These are phyloP conservation scores for Rhinoptilus africanus DNA, from an alignment of 2,113 vertebrate species.

Conservation along the genomic window DNA sequence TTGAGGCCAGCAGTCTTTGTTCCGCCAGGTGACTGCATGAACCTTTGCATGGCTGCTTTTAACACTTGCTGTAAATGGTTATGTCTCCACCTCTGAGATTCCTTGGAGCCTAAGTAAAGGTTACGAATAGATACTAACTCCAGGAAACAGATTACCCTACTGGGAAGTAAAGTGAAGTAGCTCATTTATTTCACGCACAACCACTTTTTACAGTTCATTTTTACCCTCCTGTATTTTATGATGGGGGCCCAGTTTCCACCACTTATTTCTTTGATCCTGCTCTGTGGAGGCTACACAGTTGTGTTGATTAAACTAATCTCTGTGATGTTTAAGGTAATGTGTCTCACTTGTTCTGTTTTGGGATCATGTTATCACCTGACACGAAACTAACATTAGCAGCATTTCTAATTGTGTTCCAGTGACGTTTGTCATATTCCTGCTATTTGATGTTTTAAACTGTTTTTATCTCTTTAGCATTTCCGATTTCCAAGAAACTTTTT, in stretches of 20 bases:
- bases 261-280: background rate
- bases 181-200: background rate
- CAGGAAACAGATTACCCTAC: background rate
- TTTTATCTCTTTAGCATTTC: background rate
- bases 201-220: background rate
- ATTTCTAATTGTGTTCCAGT: background rate
- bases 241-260: background rate
- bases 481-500: background rate
- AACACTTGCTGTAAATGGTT: background rate
- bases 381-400: background rate
- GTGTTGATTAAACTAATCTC: background rate
- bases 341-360: background rate
- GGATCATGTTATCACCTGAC: background rate
- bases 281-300: background rate
- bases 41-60: background rate
- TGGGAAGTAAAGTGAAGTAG: background rate
- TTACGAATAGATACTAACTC: background rate
- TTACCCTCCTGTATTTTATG: background rate
- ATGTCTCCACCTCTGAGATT: background rate
- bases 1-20: background rate
- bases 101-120: background rate
- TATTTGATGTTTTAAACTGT: background rate
- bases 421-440: background rate
- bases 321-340: background rate
- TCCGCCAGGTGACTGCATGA: background rate